Evolutionary conservation across 1,140 invertebrate species (phyloP).

Genomic region (Colletes gigas): DNA sequence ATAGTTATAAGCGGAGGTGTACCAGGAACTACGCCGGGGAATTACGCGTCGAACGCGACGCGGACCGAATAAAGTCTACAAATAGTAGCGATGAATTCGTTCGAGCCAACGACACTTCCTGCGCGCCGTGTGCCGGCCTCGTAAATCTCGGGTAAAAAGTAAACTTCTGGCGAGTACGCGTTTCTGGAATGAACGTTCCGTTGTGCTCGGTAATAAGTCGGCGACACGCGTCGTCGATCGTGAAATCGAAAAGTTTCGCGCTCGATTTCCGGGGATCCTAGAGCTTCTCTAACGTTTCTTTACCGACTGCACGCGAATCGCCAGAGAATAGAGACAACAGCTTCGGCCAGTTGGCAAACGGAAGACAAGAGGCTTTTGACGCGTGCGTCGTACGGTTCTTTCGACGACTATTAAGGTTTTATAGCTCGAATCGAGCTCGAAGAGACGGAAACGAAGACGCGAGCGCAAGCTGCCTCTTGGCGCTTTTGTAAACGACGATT

Average conservation of each 20-base stretch:
- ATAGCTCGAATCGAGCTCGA: not conserved
- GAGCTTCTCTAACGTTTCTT: constrained; percentile 18
- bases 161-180: constrained; percentile 3
- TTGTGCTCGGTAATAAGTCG: not conserved
- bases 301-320: constrained; percentile 39
- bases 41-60: too few relatives aligned
- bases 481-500: too few relatives aligned
- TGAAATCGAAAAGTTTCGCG: constrained; percentile 37
- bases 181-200: not conserved
- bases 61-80: too few relatives aligned
- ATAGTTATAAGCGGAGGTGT: too few relatives aligned
- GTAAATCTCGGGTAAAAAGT: not conserved
- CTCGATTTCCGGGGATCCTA: constrained; percentile 24
- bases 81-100: too few relatives aligned
- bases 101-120: not conserved
- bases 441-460: too few relatives aligned
- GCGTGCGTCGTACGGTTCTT: constrained; percentile 11
- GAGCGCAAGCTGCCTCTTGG: not conserved
- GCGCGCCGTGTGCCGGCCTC: not conserved
- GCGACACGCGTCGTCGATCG: not conserved
- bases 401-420: not conserved
- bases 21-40: too few relatives aligned
- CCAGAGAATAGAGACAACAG: constrained; percentile 45
- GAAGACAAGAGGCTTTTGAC: constrained; percentile 8
- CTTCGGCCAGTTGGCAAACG: constrained; percentile 45